Conservation (phyloP, 1,140 invertebrate species). For the Argopecten irradians region DNA sequence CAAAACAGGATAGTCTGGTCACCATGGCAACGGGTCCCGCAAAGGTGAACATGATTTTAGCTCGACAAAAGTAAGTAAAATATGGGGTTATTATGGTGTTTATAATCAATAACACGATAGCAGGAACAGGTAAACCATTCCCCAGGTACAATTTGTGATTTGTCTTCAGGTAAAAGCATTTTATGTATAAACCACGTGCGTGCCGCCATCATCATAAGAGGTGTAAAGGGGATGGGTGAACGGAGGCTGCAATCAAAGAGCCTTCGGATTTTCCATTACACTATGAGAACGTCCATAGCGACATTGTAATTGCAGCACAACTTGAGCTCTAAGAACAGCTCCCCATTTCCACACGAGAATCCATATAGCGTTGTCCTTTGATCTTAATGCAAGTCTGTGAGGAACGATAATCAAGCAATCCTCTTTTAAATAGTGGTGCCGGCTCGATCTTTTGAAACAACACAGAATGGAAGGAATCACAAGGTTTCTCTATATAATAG, state of each 20-base stretch:
- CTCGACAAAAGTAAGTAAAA: slow-evolving; percentile 3
- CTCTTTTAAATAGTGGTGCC: neutral
- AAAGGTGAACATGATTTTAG: slow-evolving; percentile 22
- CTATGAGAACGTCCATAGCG: slow-evolving; percentile 13
- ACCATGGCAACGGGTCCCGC: neutral
- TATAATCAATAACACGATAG: neutral
- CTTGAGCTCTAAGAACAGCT: slow-evolving; percentile 10
- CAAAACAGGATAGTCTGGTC: slow-evolving; percentile 15
- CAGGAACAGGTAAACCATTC: neutral
- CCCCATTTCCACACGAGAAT: neutral
- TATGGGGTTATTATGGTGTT: slow-evolving; percentile 1
- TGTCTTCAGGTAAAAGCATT: slow-evolving; percentile 21
- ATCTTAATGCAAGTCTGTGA: slow-evolving; percentile 21
- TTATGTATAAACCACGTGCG: neutral
- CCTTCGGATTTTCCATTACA: slow-evolving; percentile 9
- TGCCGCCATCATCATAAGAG: neutral
- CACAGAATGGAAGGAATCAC: neutral
- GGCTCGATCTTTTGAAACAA: neutral
- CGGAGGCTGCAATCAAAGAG: neutral
- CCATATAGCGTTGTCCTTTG: slow-evolving; percentile 5
- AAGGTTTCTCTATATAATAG: no score
- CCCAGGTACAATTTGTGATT: neutral
- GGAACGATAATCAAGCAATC: slow-evolving; percentile 15
- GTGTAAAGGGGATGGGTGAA: neutral
- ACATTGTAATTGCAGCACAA: neutral